Base-by-base conservation (phyloP, 2,797 vertebrate genomes). In the Cuniculus paca region DNA sequence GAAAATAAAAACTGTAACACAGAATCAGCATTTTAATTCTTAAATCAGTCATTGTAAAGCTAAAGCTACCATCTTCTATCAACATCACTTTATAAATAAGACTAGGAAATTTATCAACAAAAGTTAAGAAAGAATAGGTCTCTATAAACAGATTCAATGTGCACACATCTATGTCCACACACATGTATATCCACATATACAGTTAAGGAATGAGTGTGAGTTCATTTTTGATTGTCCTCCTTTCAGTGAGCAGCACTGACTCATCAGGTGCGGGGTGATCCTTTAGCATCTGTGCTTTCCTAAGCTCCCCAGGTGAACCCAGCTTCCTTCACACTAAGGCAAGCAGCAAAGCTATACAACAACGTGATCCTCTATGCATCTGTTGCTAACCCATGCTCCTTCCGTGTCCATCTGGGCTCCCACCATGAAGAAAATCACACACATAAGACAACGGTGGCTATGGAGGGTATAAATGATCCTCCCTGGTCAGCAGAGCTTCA, bases 1-100 rank as follows among this genome's bases (percentile, higher is more conserved):
- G 52, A 36, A 52, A 52, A 93, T 42, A 63, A 89, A 84, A 90
- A 65, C 26, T 36, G 12, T 5, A 79, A 89, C 48, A 54, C 20
- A 75, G 31, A 36, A 60, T 74, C 63, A 34, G 28, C 14, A 45
- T 52, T 10, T 88, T 82, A 36, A 78, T 54, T 82, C 70, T 72
- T 84, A 68, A n/a, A 60, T 72, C 14, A 60, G n/a, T 63, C 16
- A n/a, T 82, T 77, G 50, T 1, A 83, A 79, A 83, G 1, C 50
- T 7, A 4, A 31, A 68, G 48, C 48, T n/a, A 74, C 45, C 61
- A 24, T 28, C 39, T 77, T 77, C n/a, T 7, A 48, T 42, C n/a
- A 82, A 70, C 4, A 75, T 45, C 1, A 58, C 75, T 86, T 89
- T n/a, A 63, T 77, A 77, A 90, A 86, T 70, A 48, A 72, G 34